Evolutionary conservation across 2,113 vertebrate species (phyloP).

Genomic region (Willisornis vidua): DNA sequence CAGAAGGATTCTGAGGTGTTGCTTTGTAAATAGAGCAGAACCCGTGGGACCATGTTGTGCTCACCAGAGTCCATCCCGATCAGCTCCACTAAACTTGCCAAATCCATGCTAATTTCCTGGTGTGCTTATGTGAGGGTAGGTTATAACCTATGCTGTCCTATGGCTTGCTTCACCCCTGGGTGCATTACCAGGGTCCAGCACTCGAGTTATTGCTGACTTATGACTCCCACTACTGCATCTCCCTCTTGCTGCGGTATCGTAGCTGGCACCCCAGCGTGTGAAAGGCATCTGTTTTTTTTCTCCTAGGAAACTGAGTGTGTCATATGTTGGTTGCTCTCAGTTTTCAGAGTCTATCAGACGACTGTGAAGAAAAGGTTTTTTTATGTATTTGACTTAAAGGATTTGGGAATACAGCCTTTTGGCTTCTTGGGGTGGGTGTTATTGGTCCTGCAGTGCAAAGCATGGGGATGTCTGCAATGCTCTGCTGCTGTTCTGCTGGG

Average conservation of each 20-base stretch:
- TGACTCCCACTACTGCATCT: background rate
- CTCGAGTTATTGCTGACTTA: background rate
- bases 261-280: background rate
- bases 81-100: background rate
- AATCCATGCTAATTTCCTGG: background rate
- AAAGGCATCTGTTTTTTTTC: background rate
- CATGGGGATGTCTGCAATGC: background rate
- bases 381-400: background rate
- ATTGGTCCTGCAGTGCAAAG: background rate
- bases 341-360: background rate
- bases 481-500: background rate
- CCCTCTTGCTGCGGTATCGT: background rate
- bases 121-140: background rate
- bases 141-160: background rate
- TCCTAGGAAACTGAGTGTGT: background rate
- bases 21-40: background rate
- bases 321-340: background rate
- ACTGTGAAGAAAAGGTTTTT: background rate
- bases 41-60: rapidly evolving
- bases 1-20: background rate
- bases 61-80: rapidly evolving
- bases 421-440: background rate
- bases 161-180: background rate
- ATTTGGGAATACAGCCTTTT: background rate
- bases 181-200: background rate